Percentiles rank a stretch among this genome's conserved stretches.
Evolutionary conservation across 2,888 invertebrate species (phyloP).

Genomic region (Tryphoninae sp.): DNA sequence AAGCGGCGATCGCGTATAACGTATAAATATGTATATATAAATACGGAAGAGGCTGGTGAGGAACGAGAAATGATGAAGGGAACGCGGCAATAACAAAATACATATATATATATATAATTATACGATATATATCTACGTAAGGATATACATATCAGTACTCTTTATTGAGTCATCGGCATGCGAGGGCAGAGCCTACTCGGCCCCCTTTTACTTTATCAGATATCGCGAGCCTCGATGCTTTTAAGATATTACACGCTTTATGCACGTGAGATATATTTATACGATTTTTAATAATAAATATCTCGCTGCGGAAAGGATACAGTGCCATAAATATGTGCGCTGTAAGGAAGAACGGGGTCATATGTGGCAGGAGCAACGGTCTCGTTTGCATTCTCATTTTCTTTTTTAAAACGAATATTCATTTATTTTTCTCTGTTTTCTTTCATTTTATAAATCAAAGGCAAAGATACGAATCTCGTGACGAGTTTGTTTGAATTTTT

Average conservation of each 20-base stretch:
- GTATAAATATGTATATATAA: not conserved
- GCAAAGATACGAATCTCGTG: too few species aligned
- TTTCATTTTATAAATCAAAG: too few species aligned
- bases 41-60: slow-evolving; percentile 20
- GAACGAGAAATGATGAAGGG: slow-evolving; percentile 45
- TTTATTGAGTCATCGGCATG: slow-evolving; percentile 65
- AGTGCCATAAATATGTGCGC: too few species aligned
- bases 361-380: too few species aligned
- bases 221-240: slow-evolving; percentile 44
- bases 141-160: not conserved
- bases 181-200: slow-evolving; percentile 50
- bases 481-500: too few species aligned
- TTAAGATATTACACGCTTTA: slow-evolving; percentile 43
- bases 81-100: slow-evolving; percentile 39
- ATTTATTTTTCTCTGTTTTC: too few species aligned
- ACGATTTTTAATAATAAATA: not conserved
- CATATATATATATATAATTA: not conserved
- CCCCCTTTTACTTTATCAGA: slow-evolving; percentile 59
- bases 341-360: too few species aligned
- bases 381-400: too few species aligned
- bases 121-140: not conserved
- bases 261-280: not conserved
- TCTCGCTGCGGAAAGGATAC: not conserved
- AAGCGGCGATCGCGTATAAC: not conserved
- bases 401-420: too few species aligned